Conservation (phyloP, 2,888 invertebrate genomes). For the Drosophila peninsularis region DNA sequence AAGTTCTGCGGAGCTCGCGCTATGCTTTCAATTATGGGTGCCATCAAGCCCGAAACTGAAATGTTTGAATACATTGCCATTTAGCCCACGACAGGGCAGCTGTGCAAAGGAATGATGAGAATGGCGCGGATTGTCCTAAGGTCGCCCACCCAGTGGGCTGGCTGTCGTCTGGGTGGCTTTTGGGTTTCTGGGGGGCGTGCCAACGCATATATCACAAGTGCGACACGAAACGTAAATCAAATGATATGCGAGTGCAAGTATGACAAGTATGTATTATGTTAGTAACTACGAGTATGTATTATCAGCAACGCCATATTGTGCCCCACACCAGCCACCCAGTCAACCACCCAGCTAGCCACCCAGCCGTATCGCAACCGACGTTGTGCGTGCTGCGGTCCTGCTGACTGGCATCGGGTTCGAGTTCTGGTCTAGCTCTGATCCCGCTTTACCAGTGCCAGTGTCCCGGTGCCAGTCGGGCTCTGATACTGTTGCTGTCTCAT, state of each 20-base stretch:
- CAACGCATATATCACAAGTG: conserved; percentile 73
- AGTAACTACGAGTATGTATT: conserved; percentile 68
- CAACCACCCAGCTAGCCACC: background rate
- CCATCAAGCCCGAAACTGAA: conserved; percentile 74
- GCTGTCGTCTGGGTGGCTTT: background rate
- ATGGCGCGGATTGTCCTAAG: conserved; percentile 9
- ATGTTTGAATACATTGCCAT: conserved; percentile 77
- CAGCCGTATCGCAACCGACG: conserved; percentile 2
- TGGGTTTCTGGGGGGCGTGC: conserved; percentile 38
- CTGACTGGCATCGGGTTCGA: conserved; percentile 8
- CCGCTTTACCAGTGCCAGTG: background rate
- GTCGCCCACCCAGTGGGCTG: background rate
- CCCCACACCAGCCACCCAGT: conserved; percentile 5
- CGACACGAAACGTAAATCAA: conserved; percentile 76
- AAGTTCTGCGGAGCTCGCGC: conserved; percentile 40
- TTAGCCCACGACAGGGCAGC: conserved; percentile 51
- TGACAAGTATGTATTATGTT: conserved; percentile 77
- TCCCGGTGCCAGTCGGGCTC: background rate
- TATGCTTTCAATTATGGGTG: conserved; percentile 70
- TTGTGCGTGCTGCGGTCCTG: conserved; percentile 37
- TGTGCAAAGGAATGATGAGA: conserved; percentile 33
- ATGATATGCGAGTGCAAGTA: conserved; percentile 78
- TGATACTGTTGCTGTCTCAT: conserved; percentile 10
- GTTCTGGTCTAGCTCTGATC: conserved; percentile 19
- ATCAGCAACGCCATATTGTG: conserved; percentile 69